phyloP scores from a whole-genome alignment of 2,888 invertebrate genomes.

The Trilocha varians region DNA sequence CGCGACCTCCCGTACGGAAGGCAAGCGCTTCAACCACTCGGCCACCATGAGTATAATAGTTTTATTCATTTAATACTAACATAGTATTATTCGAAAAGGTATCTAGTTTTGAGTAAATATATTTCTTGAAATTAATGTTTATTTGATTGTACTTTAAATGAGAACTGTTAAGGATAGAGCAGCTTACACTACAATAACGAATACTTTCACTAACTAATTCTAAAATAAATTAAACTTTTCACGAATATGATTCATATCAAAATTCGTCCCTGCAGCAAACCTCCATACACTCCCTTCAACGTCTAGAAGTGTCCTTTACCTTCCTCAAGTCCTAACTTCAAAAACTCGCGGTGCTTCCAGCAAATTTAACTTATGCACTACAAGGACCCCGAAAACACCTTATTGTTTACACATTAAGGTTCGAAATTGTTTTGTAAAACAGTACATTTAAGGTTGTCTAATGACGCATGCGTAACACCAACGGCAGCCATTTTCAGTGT shows the following conservation, averaged over 20 bases:
- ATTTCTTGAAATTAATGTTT: background rate
- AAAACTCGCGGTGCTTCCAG: constrained; percentile 44
- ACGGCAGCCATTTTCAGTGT: constrained; percentile 63
- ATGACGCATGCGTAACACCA: constrained; percentile 43
- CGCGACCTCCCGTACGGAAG: too few species aligned
- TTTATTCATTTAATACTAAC: background rate
- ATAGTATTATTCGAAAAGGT: background rate
- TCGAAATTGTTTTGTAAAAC: constrained; percentile 9
- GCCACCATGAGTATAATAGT: too few species aligned
- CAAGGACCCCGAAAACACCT: constrained; percentile 4
- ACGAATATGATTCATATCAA: too few species aligned
- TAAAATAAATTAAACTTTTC: too few species aligned
- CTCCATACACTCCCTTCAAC: constrained; percentile 8
- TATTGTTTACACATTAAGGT: constrained; percentile 10
- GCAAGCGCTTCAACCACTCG: too few species aligned
- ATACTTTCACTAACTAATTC: too few species aligned
- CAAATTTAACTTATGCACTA: constrained; percentile 8
- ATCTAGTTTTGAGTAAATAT: background rate
- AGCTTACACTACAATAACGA: too few species aligned
- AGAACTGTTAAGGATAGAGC: too few species aligned
- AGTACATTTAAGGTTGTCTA: constrained; percentile 5
- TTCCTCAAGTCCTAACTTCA: constrained; percentile 60
- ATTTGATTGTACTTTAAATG: too few species aligned
- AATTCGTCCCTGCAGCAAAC: background rate
- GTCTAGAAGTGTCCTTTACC: constrained; percentile 56